Percentiles rank a stretch among this genome's conserved stretches.
These are phyloP conservation scores for Chaunax sp. DNA, from an alignment of 2,797 vertebrate species.

Conservation along the genomic window DNA sequence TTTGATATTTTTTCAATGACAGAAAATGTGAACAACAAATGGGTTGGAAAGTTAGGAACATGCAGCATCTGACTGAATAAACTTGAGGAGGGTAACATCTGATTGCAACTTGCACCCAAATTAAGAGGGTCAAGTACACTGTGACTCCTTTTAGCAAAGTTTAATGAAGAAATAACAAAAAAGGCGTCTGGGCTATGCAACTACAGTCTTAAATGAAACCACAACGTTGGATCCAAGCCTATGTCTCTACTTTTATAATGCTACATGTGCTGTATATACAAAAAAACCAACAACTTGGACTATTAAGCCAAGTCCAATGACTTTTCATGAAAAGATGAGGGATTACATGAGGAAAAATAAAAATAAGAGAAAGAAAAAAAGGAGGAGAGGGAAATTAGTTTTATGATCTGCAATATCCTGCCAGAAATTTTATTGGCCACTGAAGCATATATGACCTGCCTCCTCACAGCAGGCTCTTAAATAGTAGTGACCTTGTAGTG, in stretches of 20 bases:
- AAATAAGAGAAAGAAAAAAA: slow-evolving; percentile 13
- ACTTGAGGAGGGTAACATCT: slow-evolving; percentile 23
- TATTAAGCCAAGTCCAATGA: slow-evolving; percentile 35
- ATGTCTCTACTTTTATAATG: background rate
- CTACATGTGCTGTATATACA: slow-evolving; percentile 4
- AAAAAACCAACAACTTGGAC: slow-evolving; percentile 10
- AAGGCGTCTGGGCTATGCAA: slow-evolving; percentile 14
- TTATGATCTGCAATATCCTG: slow-evolving; percentile 84
- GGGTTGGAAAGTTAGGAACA: slow-evolving; percentile 18
- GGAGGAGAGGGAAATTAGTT: slow-evolving; percentile 66
- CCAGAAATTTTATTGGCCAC: slow-evolving; percentile 76
- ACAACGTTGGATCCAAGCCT: slow-evolving; percentile 15
- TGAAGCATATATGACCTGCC: slow-evolving; percentile 73
- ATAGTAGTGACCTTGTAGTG: slow-evolving; percentile 64
- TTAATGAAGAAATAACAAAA: slow-evolving; percentile 43
- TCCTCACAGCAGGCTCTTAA: slow-evolving; percentile 74
- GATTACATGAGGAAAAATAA: slow-evolving; percentile 22
- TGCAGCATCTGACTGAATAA: slow-evolving; percentile 17
- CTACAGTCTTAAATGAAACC: background rate
- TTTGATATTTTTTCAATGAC: slow-evolving; percentile 27
- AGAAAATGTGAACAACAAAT: slow-evolving; percentile 27
- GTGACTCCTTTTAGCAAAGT: slow-evolving; percentile 16
- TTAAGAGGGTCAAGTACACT: slow-evolving; percentile 29
- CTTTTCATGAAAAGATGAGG: slow-evolving; percentile 30
- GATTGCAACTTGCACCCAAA: slow-evolving; percentile 24